A percentile compares a stretch with the other conserved stretches of the same genome.
Evolutionary conservation across 2,113 vertebrate species (phyloP).

Genomic region (Charadrius vociferus): DNA sequence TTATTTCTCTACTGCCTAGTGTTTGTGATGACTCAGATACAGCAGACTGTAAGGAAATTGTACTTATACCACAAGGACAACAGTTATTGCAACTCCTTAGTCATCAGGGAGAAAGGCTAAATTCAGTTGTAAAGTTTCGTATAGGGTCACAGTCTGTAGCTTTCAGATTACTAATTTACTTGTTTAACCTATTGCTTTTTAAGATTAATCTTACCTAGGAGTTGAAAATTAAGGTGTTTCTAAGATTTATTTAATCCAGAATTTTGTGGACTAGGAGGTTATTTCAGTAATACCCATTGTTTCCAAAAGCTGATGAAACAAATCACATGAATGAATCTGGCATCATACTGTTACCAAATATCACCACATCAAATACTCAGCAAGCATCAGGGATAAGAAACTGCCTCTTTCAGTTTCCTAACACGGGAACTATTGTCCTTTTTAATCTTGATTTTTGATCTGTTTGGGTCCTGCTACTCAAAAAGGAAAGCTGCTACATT

Average conservation of each 20-base stretch:
- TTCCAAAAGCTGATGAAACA: constrained; percentile 30
- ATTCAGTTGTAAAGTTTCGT: not conserved
- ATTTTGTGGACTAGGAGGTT: not conserved
- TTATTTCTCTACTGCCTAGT: not conserved
- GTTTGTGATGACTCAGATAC: constrained; percentile 49
- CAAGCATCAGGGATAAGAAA: constrained; percentile 23
- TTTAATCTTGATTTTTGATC: not conserved
- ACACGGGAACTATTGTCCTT: not conserved
- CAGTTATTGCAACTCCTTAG: constrained; percentile 36
- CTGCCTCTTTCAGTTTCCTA: constrained; percentile 36
- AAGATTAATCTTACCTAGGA: not conserved
- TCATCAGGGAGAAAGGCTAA: not conserved
- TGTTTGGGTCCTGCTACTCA: not conserved
- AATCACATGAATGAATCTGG: not conserved
- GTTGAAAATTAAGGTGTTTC: not conserved
- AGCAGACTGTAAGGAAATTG: constrained; percentile 28
- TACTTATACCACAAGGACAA: constrained; percentile 23
- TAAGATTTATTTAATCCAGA: not conserved
- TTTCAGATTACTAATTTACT: not conserved
- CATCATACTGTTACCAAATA: constrained; percentile 12
- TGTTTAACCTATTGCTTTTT: not conserved
- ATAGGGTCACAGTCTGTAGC: not conserved
- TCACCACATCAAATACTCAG: constrained; percentile 39
- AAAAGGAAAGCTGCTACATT: not conserved
- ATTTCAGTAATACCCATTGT: constrained; percentile 1